These are phyloP conservation scores for Drosophila sulfurigaster DNA, from an alignment of 1,140 invertebrate genomes.

Conservation along the genomic window DNA sequence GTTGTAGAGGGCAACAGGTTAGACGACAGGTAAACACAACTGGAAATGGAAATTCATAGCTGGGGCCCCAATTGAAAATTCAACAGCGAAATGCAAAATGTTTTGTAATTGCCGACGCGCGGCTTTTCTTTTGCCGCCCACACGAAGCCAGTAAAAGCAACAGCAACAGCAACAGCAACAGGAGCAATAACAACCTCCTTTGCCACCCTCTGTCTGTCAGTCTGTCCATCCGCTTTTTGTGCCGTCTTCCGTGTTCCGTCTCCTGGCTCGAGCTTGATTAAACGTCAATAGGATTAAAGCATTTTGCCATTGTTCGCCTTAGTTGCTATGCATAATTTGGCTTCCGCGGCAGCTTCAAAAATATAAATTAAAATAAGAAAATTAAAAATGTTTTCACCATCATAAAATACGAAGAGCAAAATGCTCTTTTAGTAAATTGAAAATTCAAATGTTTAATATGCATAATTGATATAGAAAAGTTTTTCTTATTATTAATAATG, in stretches of 20 bases:
- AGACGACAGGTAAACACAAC: conserved; percentile 37
- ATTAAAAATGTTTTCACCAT: conserved; percentile 3
- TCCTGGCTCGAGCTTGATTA: conserved; percentile 58
- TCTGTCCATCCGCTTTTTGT: conserved; percentile 1
- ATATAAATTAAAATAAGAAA: conserved; percentile 49
- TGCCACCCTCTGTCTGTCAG: not conserved
- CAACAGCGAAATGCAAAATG: conserved; percentile 65
- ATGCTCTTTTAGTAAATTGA: not conserved
- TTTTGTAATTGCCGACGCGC: conserved; percentile 56
- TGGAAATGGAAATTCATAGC: conserved; percentile 65
- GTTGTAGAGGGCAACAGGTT: conserved; percentile 45
- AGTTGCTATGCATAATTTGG: conserved; percentile 45
- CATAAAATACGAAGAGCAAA: not conserved
- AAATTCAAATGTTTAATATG: too few relatives aligned
- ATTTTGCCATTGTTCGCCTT: conserved; percentile 55
- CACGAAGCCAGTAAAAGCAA: too few relatives aligned
- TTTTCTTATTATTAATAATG: not conserved
- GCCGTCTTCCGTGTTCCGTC: not conserved
- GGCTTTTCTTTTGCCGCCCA: conserved; percentile 20
- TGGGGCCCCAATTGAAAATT: conserved; percentile 68
- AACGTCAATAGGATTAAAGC: conserved; percentile 81
- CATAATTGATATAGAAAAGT: too few relatives aligned
- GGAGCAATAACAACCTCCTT: too few relatives aligned
- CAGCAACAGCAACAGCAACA: not conserved
- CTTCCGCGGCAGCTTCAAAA: conserved; percentile 39